Conservation (phyloP, 2,113 vertebrate genomes). For the Oreotrochilus melanogaster region DNA sequence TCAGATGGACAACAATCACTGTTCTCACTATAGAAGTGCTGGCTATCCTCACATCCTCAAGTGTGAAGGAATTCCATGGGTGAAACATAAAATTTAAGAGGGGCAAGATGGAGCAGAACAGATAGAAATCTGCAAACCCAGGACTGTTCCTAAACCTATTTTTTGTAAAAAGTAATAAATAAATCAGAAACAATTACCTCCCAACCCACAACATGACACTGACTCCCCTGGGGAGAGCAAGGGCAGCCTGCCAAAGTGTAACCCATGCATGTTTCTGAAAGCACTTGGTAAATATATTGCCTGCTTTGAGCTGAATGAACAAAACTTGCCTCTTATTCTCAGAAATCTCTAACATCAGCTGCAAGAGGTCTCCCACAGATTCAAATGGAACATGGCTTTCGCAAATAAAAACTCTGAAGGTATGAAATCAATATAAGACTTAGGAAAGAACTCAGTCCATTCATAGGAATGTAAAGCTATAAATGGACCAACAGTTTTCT, state of each 20-base stretch:
- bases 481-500: slow-evolving; percentile 5
- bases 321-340: neutral
- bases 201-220: neutral
- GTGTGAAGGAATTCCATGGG: neutral
- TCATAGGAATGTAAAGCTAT: neutral
- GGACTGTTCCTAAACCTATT: neutral
- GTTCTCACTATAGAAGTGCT: neutral
- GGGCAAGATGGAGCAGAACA: neutral
- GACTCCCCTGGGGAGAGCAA: neutral
- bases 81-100: neutral
- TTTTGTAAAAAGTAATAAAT: neutral
- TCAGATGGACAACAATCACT: neutral
- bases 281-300: neutral
- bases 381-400: neutral
- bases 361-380: neutral
- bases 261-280: fast-evolving
- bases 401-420: neutral
- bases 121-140: neutral
- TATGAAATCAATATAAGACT: neutral
- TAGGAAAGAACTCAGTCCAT: neutral
- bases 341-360: neutral
- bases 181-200: neutral
- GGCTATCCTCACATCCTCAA: neutral
- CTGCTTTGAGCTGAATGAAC: neutral
- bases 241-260: neutral